Percentiles rank a stretch among this genome's conserved stretches.
Evolutionary conservation across 2,113 vertebrate genomes (phyloP).

Genomic region (Australoheros scitulus): DNA sequence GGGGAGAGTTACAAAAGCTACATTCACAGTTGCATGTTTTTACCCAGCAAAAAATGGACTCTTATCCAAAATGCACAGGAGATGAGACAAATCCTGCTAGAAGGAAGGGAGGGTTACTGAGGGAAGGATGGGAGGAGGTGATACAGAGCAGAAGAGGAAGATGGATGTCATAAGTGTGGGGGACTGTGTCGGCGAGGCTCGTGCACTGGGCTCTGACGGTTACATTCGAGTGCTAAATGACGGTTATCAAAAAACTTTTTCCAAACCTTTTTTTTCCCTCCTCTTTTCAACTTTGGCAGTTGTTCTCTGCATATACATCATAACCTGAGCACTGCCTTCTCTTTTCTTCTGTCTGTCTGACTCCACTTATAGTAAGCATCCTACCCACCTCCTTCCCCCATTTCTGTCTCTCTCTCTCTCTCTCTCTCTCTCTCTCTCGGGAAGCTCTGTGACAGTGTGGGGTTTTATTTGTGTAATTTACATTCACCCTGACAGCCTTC

Average conservation of each 20-base stretch:
- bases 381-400: background rate
- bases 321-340: constrained; percentile 1
- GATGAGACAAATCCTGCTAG: background rate
- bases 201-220: background rate
- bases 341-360: constrained; percentile 3
- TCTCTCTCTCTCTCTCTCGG: constrained; percentile 19
- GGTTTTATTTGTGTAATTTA: constrained; percentile 79
- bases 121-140: constrained; percentile 38
- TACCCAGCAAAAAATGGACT: background rate
- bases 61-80: background rate
- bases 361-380: constrained; percentile 44
- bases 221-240: constrained; percentile 23
- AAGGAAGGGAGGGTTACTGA: constrained; percentile 33
- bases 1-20: background rate
- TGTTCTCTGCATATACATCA: background rate
- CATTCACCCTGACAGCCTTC: constrained; percentile 73
- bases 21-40: background rate
- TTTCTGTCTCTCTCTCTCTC: constrained; percentile 21
- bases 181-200: background rate
- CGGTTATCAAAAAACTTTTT: constrained; percentile 22
- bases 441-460: constrained; percentile 62
- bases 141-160: constrained; percentile 20
- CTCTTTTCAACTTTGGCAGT: background rate
- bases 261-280: background rate
- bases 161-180: background rate